phyloP scores from a whole-genome alignment of 1,140 invertebrate genomes.

The Lamellibrachia luymesi region DNA sequence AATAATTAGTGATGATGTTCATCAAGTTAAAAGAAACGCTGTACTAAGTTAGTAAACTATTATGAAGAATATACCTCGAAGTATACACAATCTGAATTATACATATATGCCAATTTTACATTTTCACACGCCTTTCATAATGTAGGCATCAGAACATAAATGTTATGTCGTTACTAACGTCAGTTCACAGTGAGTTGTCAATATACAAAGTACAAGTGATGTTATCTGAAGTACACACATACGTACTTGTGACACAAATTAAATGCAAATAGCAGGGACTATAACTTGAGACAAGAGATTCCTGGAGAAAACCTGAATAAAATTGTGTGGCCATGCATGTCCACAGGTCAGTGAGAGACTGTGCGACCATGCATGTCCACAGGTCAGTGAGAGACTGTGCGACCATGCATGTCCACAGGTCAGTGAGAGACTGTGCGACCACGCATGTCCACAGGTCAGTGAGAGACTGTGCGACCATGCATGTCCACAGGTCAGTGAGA shows the following conservation, averaged over 20 bases:
- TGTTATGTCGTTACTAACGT: neutral
- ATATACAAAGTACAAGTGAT: neutral
- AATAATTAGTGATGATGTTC: too few species aligned
- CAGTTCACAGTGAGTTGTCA: neutral
- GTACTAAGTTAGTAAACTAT: too few species aligned
- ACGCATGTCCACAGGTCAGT: neutral
- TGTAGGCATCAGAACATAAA: neutral
- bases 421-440: neutral
- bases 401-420: too few species aligned
- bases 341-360: neutral
- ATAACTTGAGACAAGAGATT: neutral
- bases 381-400: neutral
- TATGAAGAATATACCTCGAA: too few species aligned
- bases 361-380: neutral
- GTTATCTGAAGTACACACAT: neutral
- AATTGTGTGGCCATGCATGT: neutral
- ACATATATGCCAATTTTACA: too few species aligned
- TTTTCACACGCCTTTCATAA: too few species aligned
- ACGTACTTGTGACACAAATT: neutral
- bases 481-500: too few species aligned
- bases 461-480: too few species aligned
- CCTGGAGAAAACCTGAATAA: neutral
- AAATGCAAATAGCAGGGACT: neutral
- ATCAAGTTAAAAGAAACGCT: too few species aligned
- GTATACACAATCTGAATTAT: too few species aligned